Conservation (phyloP, 2,113 vertebrate genomes). For the Vimba vimba region DNA sequence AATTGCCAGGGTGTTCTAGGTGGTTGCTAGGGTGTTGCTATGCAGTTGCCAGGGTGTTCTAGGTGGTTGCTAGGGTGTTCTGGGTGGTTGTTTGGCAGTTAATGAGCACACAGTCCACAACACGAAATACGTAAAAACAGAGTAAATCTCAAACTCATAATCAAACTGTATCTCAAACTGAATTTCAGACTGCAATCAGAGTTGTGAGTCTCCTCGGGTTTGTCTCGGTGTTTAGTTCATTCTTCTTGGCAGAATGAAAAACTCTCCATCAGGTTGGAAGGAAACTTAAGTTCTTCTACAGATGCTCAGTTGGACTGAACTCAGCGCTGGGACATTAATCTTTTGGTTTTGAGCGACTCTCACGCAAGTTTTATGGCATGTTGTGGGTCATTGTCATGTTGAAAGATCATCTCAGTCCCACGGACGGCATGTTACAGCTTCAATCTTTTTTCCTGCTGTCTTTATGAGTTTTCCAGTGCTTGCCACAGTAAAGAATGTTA, state of each 20-base stretch:
- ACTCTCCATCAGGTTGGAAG: constrained; percentile 19
- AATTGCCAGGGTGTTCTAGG: no score
- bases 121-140: not conserved
- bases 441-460: constrained; percentile 4
- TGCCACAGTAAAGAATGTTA: not conserved
- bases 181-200: not conserved
- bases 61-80: not conserved
- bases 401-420: constrained; percentile 32
- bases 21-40: not conserved
- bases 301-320: constrained; percentile 16
- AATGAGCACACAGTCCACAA: not conserved
- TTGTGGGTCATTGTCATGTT: constrained; percentile 36
- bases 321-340: not conserved
- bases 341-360: not conserved
- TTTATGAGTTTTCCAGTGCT: constrained; percentile 16
- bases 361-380: not conserved
- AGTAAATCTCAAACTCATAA: not conserved
- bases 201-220: not conserved
- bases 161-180: not conserved
- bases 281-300: constrained; percentile 26
- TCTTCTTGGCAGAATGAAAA: constrained; percentile 23
- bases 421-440: not conserved
- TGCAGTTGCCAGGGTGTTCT: not conserved
- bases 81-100: not conserved
- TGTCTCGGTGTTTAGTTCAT: not conserved